Evolutionary conservation across 2,113 vertebrate genomes (phyloP), one percentile per base, ranked within the genome.

Genomic region (Onychostoma macrolepis): DNA sequence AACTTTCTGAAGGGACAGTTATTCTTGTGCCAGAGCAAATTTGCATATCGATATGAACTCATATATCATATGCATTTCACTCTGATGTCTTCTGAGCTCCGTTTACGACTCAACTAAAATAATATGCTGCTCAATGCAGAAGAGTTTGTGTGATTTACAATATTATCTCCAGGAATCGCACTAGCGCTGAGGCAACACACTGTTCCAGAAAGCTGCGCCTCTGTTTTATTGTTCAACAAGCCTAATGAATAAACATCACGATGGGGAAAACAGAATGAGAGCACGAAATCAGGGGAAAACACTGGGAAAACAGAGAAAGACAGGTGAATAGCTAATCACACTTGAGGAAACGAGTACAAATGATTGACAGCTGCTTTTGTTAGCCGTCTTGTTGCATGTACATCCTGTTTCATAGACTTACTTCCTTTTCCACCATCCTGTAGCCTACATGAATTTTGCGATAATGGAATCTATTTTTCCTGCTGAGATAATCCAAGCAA

Each of bases 401-500:
- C 41, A 12, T 72, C 33, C 21, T 12, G 36, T 72, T 74, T 74
- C 71, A 41, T 41, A 11, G 8, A 8, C 33, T 72, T 72, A 12
- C 33, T 72, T 72, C 1, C 4, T 38, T 26, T 41, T 41, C 24
- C 78, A 38, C 24, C 11, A 26, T 58, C 53, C 21, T 58, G 53
- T 26, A n/a, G n/a, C n/a, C n/a, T n/a, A 26, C 76, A 63, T 13
- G 19, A 38, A 36, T 38, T 79, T 58, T 4, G 77, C 30, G 56
- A 43, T 43, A 65, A 43, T 30, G 69, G 84, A 82, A 78, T 43
- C 53, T 71, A 71, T 85, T 87, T 74, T 87, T 88, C 89, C 87
- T 84, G 87, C 89, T 91, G 84, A 89, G 89, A 56, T 85, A 89
- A 87, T 90, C 90, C 89, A 90, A 89, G 86, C 90, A 86, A 84